Conservation (phyloP, 2,113 vertebrate species). For the Serilophus lunatus region DNA sequence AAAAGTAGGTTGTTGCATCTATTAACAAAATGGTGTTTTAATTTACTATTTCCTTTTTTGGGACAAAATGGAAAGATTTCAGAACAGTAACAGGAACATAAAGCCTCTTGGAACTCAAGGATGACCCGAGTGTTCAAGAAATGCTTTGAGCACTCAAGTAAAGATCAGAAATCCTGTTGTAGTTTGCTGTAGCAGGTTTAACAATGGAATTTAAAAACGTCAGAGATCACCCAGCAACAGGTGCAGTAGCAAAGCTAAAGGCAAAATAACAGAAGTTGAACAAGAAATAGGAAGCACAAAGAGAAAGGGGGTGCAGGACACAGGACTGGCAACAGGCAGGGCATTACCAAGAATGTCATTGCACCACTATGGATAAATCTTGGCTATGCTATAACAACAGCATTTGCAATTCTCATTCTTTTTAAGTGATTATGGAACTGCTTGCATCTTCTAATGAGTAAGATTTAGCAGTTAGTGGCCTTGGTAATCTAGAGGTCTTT, state of each 20-base stretch:
- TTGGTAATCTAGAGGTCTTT: not conserved
- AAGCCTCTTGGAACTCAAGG: not conserved
- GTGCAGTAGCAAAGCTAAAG: not conserved
- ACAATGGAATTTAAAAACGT: not conserved
- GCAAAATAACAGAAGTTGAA: not conserved
- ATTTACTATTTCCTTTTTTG: not conserved
- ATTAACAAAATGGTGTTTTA: not conserved
- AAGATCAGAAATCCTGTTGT: not conserved
- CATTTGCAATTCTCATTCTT: not conserved
- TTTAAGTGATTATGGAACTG: not conserved
- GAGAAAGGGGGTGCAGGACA: not conserved
- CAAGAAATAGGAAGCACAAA: not conserved
- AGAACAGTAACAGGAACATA: not conserved
- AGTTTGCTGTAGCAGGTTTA: not conserved
- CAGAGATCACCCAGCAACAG: not conserved
- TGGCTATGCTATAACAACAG: rapidly evolving
- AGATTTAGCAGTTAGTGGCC: not conserved
- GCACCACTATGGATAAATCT: rapidly evolving
- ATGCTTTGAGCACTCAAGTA: not conserved
- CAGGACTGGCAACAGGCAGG: rapidly evolving
- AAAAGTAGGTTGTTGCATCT: not conserved
- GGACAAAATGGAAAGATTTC: not conserved
- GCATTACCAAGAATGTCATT: not conserved
- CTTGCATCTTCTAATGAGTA: not conserved
- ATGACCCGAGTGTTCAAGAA: not conserved